Evolutionary conservation across 2,113 vertebrate genomes (phyloP).

Genomic region (Phodopus roborovskii): DNA sequence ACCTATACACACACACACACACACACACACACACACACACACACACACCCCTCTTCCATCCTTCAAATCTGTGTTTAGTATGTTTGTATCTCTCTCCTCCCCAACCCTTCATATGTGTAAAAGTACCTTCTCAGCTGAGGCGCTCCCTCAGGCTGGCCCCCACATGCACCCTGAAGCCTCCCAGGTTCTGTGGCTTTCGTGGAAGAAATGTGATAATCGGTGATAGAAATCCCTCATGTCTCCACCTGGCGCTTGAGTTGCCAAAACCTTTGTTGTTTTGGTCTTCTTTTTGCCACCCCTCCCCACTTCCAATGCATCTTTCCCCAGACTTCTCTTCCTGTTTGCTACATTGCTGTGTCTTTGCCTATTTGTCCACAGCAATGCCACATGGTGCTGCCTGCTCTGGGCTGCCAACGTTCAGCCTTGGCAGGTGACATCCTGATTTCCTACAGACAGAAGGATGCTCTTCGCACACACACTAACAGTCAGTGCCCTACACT

Average conservation of each 20-base stretch:
- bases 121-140: constrained; percentile 63
- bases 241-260: constrained; percentile 88
- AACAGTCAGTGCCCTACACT: constrained; percentile 63
- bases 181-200: constrained; percentile 61
- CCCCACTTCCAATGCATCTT: not conserved
- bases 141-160: constrained; percentile 17
- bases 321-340: not conserved
- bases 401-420: not conserved
- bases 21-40: not conserved
- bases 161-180: constrained; percentile 69
- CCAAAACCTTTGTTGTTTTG: constrained; percentile 96
- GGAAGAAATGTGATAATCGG: constrained; percentile 79
- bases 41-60: constrained; percentile 64
- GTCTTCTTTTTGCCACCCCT: constrained; percentile 78
- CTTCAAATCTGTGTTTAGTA: constrained; percentile 77
- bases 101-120: constrained; percentile 78
- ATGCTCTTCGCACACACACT: not conserved
- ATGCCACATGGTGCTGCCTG: not conserved
- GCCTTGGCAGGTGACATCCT: constrained; percentile 43
- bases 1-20: constrained; percentile 7
- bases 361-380: not conserved
- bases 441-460: constrained; percentile 50
- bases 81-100: constrained; percentile 55
- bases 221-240: constrained; percentile 76
- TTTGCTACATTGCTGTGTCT: not conserved